Percentiles rank a stretch among this genome's conserved stretches.
Conservation (phyloP, 2,113 vertebrate species). For the Callaeas wilsoni region DNA sequence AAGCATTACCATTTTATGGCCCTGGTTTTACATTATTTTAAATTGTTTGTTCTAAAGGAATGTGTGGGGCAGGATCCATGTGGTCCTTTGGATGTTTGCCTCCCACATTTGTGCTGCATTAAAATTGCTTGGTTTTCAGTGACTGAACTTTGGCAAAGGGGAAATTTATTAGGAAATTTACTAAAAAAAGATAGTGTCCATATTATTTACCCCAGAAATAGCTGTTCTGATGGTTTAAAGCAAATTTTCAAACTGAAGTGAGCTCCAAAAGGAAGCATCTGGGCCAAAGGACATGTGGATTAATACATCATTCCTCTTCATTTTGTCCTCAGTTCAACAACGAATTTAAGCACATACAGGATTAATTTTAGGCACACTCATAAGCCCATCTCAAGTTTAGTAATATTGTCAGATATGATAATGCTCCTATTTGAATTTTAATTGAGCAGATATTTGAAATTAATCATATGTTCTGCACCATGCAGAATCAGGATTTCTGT, state of each 20-base stretch:
- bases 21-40: conserved; percentile 32
- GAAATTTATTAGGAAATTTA: neutral
- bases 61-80: conserved; percentile 27
- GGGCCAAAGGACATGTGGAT: neutral
- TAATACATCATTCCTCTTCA: neutral
- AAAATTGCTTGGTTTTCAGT: neutral
- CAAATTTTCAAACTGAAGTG: neutral
- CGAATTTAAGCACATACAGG: neutral
- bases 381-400: neutral
- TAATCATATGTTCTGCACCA: neutral
- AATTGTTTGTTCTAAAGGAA: conserved; percentile 44
- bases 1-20: conserved; percentile 12
- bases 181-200: neutral
- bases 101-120: conserved; percentile 27
- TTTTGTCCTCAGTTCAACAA: neutral
- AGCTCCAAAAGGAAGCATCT: neutral
- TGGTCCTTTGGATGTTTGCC: conserved; percentile 34
- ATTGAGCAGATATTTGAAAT: conserved; percentile 18
- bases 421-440: neutral
- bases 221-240: neutral
- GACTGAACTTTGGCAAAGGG: neutral
- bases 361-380: neutral
- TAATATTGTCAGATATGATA: neutral
- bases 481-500: neutral
- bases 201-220: conserved; percentile 1